Base-by-base conservation (phyloP, 2,797 vertebrate genomes). In the Xenopus petersii region DNA sequence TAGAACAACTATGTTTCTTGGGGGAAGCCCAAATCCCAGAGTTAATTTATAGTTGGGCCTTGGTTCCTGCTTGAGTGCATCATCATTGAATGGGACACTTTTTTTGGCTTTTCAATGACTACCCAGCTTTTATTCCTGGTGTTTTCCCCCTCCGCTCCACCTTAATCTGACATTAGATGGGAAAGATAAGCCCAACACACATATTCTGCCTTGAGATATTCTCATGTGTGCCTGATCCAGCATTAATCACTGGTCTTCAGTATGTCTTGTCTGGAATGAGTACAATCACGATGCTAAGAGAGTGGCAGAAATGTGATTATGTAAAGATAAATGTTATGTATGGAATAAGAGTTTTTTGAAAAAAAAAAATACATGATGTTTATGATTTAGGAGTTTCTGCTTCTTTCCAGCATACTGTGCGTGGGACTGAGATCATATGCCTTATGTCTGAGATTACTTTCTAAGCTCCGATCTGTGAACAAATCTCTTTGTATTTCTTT, bases 401-500 rank as follows among this genome's bases (percentile, higher is more conserved):
- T 56, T 58, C 15, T 58, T 58, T 58, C 55, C 55, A 58, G 17
- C 55, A 58, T 58, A 58, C n/a, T 17, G 15, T 58, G 55, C n/a
- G 55, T 58, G 55, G 55, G 55, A 58, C 55, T 16, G 55, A 58
- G 55, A 16, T 58, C 55, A 58, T n/a, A 17, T 16, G 15, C 55
- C n/a, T 16, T 58, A 58, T 58, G 55, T 58, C n/a, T 58, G 55
- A n/a, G 55, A 58, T 58, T 58, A 58, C 55, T 58, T n/a, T 16
- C 15, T 58, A 58, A 58, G 15, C 55, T 58, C n/a, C 9, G 15
- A 58, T 58, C 55, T 58, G 55, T 58, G 15, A 58, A 58, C 15
- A 58, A n/a, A 58, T 58, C 55, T 58, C n/a, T 17, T 58, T 58
- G 55, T 17, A 58, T 58, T 54, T 54, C 15, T 54, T 54, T 54